These are phyloP conservation scores for Myiothlypis coronata DNA, from an alignment of 2,797 vertebrate genomes.

Conservation along the genomic window DNA sequence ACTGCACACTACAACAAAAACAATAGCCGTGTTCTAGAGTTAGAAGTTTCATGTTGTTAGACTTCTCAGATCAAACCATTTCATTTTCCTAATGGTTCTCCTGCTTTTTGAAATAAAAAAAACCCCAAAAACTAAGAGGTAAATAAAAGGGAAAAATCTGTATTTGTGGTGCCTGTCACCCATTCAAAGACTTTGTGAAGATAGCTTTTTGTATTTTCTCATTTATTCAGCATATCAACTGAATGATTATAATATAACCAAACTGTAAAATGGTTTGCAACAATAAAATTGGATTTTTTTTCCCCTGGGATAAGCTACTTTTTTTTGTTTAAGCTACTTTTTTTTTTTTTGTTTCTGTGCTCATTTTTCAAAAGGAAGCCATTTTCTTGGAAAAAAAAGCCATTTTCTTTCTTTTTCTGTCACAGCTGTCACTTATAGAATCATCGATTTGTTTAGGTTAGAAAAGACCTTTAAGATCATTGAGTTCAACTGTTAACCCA, in stretches of 20 bases:
- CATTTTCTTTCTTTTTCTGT: neutral
- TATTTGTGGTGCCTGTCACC: neutral
- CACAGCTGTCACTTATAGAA: neutral
- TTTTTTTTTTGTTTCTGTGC: neutral
- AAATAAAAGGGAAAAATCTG: neutral
- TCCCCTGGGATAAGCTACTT: neutral
- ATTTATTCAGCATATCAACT: neutral
- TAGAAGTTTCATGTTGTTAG: neutral
- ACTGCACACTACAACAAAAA: neutral
- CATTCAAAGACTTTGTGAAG: neutral
- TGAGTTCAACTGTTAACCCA: accelerated
- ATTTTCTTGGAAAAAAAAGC: neutral
- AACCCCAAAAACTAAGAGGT: neutral
- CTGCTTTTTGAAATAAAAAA: neutral
- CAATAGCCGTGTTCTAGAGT: neutral
- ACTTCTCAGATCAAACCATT: neutral
- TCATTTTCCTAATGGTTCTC: neutral
- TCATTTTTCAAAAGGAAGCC: neutral
- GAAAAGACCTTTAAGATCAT: neutral
- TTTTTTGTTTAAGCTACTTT: neutral
- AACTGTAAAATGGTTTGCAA: neutral
- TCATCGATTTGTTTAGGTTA: neutral
- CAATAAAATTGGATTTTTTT: neutral
- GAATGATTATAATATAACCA: neutral
- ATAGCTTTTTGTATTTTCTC: neutral